Evolutionary conservation across 2,888 invertebrate species (phyloP), one percentile per base, ranked within the genome.

Genomic region (Lacanobia oleracea): DNA sequence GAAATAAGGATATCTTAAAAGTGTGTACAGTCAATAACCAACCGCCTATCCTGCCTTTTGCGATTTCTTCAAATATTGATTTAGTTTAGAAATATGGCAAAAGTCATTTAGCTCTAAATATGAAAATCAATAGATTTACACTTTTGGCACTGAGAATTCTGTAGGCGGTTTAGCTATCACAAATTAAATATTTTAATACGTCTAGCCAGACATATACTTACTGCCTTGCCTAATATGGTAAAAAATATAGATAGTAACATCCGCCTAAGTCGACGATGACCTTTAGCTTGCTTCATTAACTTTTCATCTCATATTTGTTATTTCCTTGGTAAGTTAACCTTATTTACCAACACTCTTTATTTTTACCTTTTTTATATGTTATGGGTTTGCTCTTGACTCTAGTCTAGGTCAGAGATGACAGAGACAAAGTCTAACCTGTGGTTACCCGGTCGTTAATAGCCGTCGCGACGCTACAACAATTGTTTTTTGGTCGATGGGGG

Each of bases 1-100:
- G 5, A 56, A 56, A 74, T 50, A 57, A 63, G 65, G 75, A 50
- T 75, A 74, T 57, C 56, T 74, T n/a, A 57, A 37, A 74, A 16
- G 12, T 10, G 40, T 54, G 45, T 56, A 33, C 40, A 14, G 18
- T 63, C 40, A 40, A 40, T 59, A 43, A 73, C 16, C n/a, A 8
- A 53, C 43, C 8, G 16, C 40, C 40, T 1, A 12, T 48, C 27
- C 21, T 4, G 12, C 63, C 45, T 72, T 73, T 43, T 48, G 48
- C 16, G 40, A 40, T 72, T 27, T 7, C 18, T 73, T 54, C 3
- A 73, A 72, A 54, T 72, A 65, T 72, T 45, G 18, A 16, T 68
- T 64, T 43, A 33, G 50, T 27, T 16, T 21, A 16, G 18, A 33
- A 74, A 27, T 74, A 57, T 43, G 65, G 56, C 33, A 12, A 72